A percentile compares a stretch with the other conserved stretches of the same genome.
Evolutionary conservation across 2,113 vertebrate genomes (phyloP).

Genomic region (Rhineura floridana): DNA sequence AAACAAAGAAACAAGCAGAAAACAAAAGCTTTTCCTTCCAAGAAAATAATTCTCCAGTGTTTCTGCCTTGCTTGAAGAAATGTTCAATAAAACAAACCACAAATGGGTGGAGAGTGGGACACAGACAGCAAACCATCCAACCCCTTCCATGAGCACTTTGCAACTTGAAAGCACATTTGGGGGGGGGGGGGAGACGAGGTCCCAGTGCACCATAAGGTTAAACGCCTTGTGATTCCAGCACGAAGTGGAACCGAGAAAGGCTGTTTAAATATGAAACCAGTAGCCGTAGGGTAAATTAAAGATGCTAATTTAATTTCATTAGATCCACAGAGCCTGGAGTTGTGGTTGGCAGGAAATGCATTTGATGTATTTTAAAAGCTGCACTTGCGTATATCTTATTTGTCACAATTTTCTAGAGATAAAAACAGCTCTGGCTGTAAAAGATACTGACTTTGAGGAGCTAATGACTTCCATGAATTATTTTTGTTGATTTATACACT

Average conservation of each 20-base stretch:
- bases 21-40: neutral
- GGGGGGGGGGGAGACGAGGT: too few species aligned
- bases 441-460: conserved; percentile 62
- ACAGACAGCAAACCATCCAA: neutral
- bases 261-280: neutral
- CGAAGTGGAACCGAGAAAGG: neutral
- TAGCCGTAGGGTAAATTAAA: conserved; percentile 65
- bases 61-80: neutral
- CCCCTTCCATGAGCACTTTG: neutral
- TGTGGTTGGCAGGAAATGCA: conserved; percentile 57
- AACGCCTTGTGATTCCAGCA: accelerated
- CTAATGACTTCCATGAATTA: conserved; percentile 75
- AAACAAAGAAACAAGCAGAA: neutral
- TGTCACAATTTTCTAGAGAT: conserved; percentile 57
- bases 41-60: neutral
- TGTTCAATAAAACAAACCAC: neutral
- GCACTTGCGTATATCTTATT: conserved; percentile 39
- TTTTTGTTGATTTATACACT: conserved; percentile 75
- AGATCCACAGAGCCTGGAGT: conserved; percentile 57
- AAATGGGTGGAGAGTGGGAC: neutral
- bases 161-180: conserved; percentile 33
- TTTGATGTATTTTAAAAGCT: conserved; percentile 71
- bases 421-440: conserved; percentile 59
- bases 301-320: conserved; percentile 76
- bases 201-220: neutral